Base-by-base conservation (phyloP, 1,140 invertebrate species). In the Pseudomyrmex cubaensis region DNA sequence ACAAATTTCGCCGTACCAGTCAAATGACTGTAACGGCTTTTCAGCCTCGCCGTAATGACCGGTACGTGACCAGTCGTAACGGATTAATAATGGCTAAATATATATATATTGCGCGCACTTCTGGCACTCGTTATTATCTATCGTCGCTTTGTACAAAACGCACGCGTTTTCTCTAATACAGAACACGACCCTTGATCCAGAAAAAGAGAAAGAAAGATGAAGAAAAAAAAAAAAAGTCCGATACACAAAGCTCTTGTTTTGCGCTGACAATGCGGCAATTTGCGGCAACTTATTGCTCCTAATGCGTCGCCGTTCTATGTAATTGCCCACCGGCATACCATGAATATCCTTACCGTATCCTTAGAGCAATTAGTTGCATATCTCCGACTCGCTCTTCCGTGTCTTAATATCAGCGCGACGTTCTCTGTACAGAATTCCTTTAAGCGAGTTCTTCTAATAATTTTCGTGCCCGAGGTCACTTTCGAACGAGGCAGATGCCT, bases 301-400 rank as follows among this genome's bases (percentile, higher is more conserved):
- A 70, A 59, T 70, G 20, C 54, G 20, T 69, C 64, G n/a, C 46
- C 54, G n/a, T 80, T 80, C 35, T 25, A 35, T 78, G 10, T 70
- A 80, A 80, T 80, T 80, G 66, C 54, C 44, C 25, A 35, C 3
- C 66, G 0, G 22, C 66, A 50, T 72, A 59, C 22, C 66, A 15
- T 46, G 54, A 50, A 56, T 61, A 80, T 70, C 64, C 64, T 20
- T 20, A 35, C 20, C 1, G 44, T 56, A 59, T 72, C 22, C 44
- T 80, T 59, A 59, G 54, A 54, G 52, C 76, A 80, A 80, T 80
- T 80, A 80, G 66, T 80, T 59, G 64, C 62, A 57, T 80, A 70
- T 70, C 54, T 1, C 44, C 52, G 64, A 20, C 66, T 78, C 54
- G 8, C 15, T 80, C 52, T 59, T 70, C 66, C 64, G 76, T 70